Conservation (phyloP, 2,888 invertebrate genomes). For the Eutolmus rufibarbis region DNA sequence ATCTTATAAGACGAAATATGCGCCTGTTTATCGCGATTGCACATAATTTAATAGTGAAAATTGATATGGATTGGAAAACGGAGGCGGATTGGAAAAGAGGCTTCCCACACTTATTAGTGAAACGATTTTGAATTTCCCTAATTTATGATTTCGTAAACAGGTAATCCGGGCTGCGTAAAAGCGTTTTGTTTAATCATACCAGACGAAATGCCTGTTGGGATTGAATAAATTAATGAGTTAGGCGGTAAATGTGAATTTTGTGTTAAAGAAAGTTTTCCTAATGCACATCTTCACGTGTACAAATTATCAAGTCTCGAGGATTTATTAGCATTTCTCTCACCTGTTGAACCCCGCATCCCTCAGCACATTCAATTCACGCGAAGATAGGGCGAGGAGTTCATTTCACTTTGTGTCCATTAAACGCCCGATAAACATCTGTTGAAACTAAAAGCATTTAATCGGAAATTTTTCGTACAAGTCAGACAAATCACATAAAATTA, state of each 20-base stretch:
- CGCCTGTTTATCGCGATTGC: neutral
- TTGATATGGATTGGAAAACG: neutral
- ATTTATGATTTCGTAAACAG: neutral
- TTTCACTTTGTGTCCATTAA: slow-evolving; percentile 28
- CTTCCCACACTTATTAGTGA: neutral
- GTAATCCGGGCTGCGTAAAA: neutral
- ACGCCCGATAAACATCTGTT: slow-evolving; percentile 35
- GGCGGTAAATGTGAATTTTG: neutral
- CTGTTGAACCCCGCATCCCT: no score
- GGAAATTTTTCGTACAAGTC: neutral
- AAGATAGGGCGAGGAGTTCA: neutral
- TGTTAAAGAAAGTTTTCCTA: neutral
- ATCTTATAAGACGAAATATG: neutral
- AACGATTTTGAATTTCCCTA: neutral
- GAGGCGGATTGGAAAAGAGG: neutral
- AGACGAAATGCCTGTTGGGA: neutral
- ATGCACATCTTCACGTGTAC: neutral
- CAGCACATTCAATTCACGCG: neutral
- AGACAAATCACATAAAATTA: slow-evolving; percentile 43
- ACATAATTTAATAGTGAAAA: neutral
- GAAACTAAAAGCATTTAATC: slow-evolving; percentile 42
- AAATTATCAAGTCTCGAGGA: neutral
- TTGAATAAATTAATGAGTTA: neutral
- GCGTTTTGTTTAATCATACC: neutral
- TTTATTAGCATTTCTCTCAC: neutral